Evolutionary conservation across 1,140 invertebrate species (phyloP).

Genomic region (Delia radicum): DNA sequence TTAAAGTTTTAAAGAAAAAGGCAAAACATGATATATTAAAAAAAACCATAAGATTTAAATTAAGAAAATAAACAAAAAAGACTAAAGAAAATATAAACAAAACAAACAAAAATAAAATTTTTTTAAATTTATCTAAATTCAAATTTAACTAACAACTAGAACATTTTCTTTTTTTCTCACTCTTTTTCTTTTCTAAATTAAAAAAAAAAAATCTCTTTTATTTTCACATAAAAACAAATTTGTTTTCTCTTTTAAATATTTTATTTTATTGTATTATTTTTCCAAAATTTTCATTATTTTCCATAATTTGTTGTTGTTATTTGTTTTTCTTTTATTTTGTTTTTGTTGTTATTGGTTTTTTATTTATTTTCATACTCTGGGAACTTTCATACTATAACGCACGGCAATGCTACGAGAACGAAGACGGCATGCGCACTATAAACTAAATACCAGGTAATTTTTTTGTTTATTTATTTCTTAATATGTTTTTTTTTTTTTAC

Average conservation of each 20-base stretch:
- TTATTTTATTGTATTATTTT: constrained; percentile 26
- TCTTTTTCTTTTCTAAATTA: neutral
- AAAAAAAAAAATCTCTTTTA: too few species aligned
- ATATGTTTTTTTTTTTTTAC: too few species aligned
- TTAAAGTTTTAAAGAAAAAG: constrained; percentile 21
- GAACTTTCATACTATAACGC: constrained; percentile 43
- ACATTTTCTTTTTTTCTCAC: neutral
- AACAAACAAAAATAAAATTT: constrained; percentile 23
- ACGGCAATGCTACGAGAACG: constrained; percentile 55
- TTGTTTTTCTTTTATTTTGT: constrained; percentile 41
- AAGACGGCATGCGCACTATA: constrained; percentile 56
- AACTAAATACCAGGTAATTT: constrained; percentile 54
- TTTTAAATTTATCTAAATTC: neutral
- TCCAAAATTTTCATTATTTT: constrained; percentile 26
- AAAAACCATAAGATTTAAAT: constrained; percentile 39
- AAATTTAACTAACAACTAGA: constrained; percentile 4
- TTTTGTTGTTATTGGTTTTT: constrained; percentile 34
- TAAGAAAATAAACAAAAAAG: constrained; percentile 24
- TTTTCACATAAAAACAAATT: too few species aligned
- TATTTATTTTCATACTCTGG: constrained; percentile 52
- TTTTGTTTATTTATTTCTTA: neutral
- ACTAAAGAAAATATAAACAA: constrained; percentile 8
- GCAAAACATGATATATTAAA: constrained; percentile 41
- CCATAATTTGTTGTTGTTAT: constrained; percentile 27
- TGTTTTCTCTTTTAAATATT: constrained; percentile 24